phyloP scores from a whole-genome alignment of 2,888 invertebrate genomes.

The Mactromeris polynyma region DNA sequence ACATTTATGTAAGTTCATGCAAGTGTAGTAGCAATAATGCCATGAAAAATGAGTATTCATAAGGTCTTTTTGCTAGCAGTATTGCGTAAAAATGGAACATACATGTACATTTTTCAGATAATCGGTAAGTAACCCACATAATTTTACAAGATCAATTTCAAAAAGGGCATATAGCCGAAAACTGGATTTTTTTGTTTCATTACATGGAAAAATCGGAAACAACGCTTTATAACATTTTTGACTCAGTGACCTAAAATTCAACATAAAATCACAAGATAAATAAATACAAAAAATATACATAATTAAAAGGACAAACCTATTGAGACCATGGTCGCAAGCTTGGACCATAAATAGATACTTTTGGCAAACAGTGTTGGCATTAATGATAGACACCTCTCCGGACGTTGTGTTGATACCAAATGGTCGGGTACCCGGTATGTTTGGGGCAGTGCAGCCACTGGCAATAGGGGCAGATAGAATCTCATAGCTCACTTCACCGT shows the following conservation, averaged over 20 bases:
- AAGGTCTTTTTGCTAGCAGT: too few species aligned
- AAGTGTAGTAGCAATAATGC: too few species aligned
- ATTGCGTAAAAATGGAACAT: too few species aligned
- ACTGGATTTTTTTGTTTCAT: background rate
- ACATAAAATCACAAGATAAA: too few species aligned
- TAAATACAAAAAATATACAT: too few species aligned
- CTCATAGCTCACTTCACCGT: constrained; percentile 42
- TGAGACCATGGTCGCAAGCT: constrained; percentile 50
- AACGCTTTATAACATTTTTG: background rate
- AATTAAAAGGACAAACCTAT: constrained; percentile 24
- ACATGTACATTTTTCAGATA: too few species aligned
- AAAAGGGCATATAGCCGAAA: background rate
- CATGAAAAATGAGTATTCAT: too few species aligned
- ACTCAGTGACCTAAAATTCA: too few species aligned
- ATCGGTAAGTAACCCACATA: too few species aligned
- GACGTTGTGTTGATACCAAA: constrained; percentile 26
- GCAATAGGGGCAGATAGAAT: background rate
- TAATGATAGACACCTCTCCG: constrained; percentile 12
- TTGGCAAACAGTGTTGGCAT: constrained; percentile 6
- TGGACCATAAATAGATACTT: constrained; percentile 26
- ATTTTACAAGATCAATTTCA: background rate
- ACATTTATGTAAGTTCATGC: too few species aligned
- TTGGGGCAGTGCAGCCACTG: background rate
- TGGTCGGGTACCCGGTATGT: background rate
- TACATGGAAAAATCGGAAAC: background rate